Conservation (phyloP, 2,797 vertebrate species). For the Onychomys torridus region DNA sequence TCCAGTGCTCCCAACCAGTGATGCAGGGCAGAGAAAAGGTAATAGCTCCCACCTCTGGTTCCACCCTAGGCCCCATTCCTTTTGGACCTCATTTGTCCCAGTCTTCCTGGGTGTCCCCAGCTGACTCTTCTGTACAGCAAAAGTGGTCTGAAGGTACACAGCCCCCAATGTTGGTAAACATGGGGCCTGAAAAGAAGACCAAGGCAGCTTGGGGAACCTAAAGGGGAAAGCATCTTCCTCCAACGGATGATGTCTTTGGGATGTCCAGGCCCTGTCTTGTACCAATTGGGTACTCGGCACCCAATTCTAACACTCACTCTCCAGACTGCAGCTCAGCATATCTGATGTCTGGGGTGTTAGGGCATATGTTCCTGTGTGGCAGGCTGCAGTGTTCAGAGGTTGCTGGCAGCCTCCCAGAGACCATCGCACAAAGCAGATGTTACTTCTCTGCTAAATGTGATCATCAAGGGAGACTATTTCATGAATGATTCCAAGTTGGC, state of each 20-base stretch:
- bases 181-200: rapidly evolving
- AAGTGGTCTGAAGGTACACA: too few species aligned
- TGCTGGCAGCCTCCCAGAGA: slow-evolving; percentile 82
- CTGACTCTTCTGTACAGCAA: not conserved
- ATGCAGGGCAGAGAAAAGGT: rapidly evolving
- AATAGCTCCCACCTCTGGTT: rapidly evolving
- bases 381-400: slow-evolving; percentile 69
- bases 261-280: too few species aligned
- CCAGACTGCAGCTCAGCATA: not conserved
- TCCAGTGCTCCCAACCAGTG: not conserved
- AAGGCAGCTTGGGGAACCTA: too few species aligned
- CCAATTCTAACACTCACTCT: rapidly evolving
- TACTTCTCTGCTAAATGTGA: slow-evolving; percentile 60
- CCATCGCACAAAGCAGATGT: slow-evolving; percentile 82
- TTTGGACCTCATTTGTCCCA: not conserved
- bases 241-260: rapidly evolving
- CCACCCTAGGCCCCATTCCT: not conserved
- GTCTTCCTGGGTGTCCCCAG: not conserved
- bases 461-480: slow-evolving; percentile 68
- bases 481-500: slow-evolving; percentile 75
- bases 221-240: not conserved
- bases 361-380: slow-evolving; percentile 56
- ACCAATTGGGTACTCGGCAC: not conserved
- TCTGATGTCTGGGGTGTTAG: rapidly evolving
- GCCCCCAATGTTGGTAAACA: not conserved